Conservation (phyloP, 2,888 invertebrate genomes). For the Andricus curvator region DNA sequence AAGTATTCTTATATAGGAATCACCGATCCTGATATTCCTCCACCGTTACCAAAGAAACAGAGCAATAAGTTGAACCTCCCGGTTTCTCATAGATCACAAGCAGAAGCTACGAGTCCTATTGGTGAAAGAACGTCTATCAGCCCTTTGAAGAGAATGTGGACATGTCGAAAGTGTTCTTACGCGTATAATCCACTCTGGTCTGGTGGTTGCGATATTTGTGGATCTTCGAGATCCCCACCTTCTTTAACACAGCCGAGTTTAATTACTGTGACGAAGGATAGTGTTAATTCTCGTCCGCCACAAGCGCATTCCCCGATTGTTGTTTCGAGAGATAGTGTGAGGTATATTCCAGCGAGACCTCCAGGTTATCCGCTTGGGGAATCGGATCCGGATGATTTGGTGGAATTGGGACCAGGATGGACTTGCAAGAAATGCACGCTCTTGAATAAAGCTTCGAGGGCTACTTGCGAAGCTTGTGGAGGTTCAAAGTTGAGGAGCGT, state of each 20-base stretch:
- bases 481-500: slow-evolving; percentile 89
- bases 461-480: slow-evolving; percentile 92
- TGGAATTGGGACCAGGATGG: slow-evolving; percentile 80
- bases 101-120: slow-evolving; percentile 73
- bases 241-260: slow-evolving; percentile 84
- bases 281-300: slow-evolving; percentile 68
- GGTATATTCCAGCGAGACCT: slow-evolving; percentile 77
- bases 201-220: slow-evolving; percentile 90
- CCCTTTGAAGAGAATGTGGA: slow-evolving; percentile 86
- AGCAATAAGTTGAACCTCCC: slow-evolving; percentile 65
- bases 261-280: slow-evolving; percentile 84
- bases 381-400: slow-evolving; percentile 83
- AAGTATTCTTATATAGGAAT: slow-evolving; percentile 75
- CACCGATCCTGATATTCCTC: slow-evolving; percentile 74
- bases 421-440: slow-evolving; percentile 93
- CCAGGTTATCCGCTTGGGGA: slow-evolving; percentile 74
- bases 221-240: slow-evolving; percentile 83
- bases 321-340: slow-evolving; percentile 74
- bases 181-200: slow-evolving; percentile 91
- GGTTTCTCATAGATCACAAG: slow-evolving; percentile 63
- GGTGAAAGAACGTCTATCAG: slow-evolving; percentile 65
- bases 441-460: slow-evolving; percentile 85
- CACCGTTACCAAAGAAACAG: slow-evolving; percentile 76
- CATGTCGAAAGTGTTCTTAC: slow-evolving; percentile 92
- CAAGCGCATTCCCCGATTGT: slow-evolving; percentile 74